Percentiles rank a stretch among this genome's conserved stretches.
phyloP scores from a whole-genome alignment of 1,140 invertebrate species.

The Monomorium pharaonis region DNA sequence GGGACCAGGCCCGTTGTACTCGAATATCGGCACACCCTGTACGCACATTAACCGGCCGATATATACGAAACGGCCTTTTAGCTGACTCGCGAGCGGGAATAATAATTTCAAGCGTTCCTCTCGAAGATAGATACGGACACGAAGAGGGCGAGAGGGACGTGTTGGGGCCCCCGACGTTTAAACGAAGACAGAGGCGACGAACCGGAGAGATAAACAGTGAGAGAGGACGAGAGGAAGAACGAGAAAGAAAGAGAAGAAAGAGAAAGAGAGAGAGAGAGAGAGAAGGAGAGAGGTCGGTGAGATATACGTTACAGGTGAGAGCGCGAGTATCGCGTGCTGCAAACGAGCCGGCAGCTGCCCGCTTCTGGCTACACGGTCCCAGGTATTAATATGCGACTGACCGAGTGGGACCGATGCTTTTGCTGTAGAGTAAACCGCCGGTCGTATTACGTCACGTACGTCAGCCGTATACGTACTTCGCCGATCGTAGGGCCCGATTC shows the following conservation, averaged over 20 bases:
- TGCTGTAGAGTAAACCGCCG: conserved; percentile 69
- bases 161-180: not conserved
- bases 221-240: not conserved
- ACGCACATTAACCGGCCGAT: conserved; percentile 66
- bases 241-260: too few relatives aligned
- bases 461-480: conserved; percentile 38
- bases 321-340: conserved; percentile 81
- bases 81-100: conserved; percentile 62
- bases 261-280: conserved; percentile 62
- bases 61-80: conserved; percentile 69
- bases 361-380: conserved; percentile 77
- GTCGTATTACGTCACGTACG: conserved; percentile 70
- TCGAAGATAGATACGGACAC: conserved; percentile 68
- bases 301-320: conserved; percentile 84
- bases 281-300: conserved; percentile 65
- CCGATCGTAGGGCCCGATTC: conserved; percentile 17
- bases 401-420: conserved; percentile 79
- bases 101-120: conserved; percentile 72
- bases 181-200: conserved; percentile 5
- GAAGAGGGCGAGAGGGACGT: conserved; percentile 28
- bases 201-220: not conserved
- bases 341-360: conserved; percentile 83
- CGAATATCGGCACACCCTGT: conserved; percentile 69
- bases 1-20: conserved; percentile 12
- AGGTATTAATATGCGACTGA: conserved; percentile 83